These are phyloP conservation scores for Pediacus dermestoides DNA, from an alignment of 2,888 invertebrate species.

Conservation along the genomic window DNA sequence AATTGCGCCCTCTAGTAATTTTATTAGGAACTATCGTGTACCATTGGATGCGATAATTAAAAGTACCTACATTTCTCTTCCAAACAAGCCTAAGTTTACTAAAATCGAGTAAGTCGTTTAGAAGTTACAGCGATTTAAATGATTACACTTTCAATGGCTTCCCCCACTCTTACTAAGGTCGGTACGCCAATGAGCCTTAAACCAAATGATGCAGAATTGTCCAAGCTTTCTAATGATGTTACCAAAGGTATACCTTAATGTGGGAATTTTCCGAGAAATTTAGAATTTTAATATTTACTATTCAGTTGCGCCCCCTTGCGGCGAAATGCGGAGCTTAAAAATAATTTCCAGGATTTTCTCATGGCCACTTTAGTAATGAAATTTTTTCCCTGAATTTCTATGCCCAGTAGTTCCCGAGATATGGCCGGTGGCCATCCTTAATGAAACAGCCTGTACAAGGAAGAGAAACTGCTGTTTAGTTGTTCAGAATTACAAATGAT, in stretches of 20 bases:
- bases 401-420: slow-evolving; percentile 2
- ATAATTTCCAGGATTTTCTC: slow-evolving; percentile 5
- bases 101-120: slow-evolving; percentile 5
- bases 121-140: slow-evolving; percentile 5
- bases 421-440: slow-evolving; percentile 4
- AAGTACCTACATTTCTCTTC: slow-evolving; percentile 4
- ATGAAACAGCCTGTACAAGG: slow-evolving; percentile 7
- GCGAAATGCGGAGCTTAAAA: slow-evolving; percentile 2
- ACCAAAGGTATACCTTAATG: slow-evolving; percentile 4
- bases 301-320: slow-evolving; percentile 6
- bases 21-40: slow-evolving; percentile 2
- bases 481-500: slow-evolving; percentile 8
- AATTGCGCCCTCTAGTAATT: slow-evolving; percentile 5
- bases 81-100: slow-evolving; percentile 1
- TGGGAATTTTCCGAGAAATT: slow-evolving; percentile 6
- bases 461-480: slow-evolving; percentile 14
- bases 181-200: slow-evolving; percentile 4
- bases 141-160: slow-evolving; percentile 6
- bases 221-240: slow-evolving; percentile 4
- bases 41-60: slow-evolving; percentile 2
- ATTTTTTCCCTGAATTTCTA: slow-evolving; percentile 3
- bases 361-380: neutral
- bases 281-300: slow-evolving; percentile 4
- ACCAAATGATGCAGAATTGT: slow-evolving; percentile 4
- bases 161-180: slow-evolving; percentile 4